A percentile compares a stretch with the other conserved stretches of the same genome.
Conservation (phyloP, 2,113 vertebrate genomes). For the Hippocampus barbouri region DNA sequence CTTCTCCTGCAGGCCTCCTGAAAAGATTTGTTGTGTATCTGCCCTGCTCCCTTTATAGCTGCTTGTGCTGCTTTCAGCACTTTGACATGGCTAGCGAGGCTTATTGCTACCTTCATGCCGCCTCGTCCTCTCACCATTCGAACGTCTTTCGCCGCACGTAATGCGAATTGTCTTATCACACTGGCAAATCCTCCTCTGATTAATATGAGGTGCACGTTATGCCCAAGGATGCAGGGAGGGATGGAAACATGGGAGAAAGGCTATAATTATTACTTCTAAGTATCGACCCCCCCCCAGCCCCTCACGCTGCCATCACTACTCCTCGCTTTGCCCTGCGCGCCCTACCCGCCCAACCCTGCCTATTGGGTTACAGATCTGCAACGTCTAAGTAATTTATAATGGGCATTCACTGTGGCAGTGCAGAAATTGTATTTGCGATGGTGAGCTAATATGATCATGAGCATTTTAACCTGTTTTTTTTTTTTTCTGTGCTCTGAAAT, state of each 20-base stretch:
- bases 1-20: conserved; percentile 2
- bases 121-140: conserved; percentile 57
- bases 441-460: conserved; percentile 80
- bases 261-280: conserved; percentile 79
- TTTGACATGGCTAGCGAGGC: conserved; percentile 32
- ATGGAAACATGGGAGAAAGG: conserved; percentile 59
- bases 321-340: conserved; percentile 54
- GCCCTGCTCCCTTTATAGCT: conserved; percentile 11
- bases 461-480: conserved; percentile 75
- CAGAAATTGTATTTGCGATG: conserved; percentile 85
- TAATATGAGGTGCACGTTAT: conserved; percentile 63
- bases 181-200: conserved; percentile 66
- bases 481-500: conserved; percentile 67
- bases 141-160: conserved; percentile 42
- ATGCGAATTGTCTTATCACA: conserved; percentile 68
- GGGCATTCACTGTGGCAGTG: conserved; percentile 80
- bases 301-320: conserved; percentile 40
- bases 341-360: conserved; percentile 55
- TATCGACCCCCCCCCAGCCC: conserved; percentile 72
- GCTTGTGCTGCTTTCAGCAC: conserved; percentile 52
- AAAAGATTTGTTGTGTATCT: conserved; percentile 8
- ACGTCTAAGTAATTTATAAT: conserved; percentile 84
- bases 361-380: conserved; percentile 81
- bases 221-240: conserved; percentile 52
- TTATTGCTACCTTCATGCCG: conserved; percentile 35